Percentiles rank a stretch among this genome's conserved stretches.
Evolutionary conservation across 2,113 vertebrate genomes (phyloP).

Genomic region (Oreamnos americanus): DNA sequence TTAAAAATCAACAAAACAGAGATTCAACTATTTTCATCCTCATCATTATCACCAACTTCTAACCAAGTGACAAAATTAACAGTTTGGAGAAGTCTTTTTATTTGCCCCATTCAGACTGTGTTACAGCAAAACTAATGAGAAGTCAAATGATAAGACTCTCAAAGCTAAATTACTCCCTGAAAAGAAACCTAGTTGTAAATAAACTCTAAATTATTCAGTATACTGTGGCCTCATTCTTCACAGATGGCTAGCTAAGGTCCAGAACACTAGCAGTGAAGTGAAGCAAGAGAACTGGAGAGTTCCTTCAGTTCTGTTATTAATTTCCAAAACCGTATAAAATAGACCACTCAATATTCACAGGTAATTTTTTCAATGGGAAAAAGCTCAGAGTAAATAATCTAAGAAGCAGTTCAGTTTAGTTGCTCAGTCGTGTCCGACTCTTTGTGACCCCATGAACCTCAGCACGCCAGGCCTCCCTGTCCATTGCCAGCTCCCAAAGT

Average conservation of each 20-base stretch:
- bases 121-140: conserved; percentile 41
- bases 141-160: conserved; percentile 39
- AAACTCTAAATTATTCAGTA: conserved; percentile 18
- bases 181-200: conserved; percentile 45
- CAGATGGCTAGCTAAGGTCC: not conserved
- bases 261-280: not conserved
- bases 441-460: not conserved
- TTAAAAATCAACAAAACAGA: conserved; percentile 13
- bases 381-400: not conserved
- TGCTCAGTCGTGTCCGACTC: rapidly evolving
- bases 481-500: not conserved
- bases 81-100: not conserved
- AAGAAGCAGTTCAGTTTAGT: not conserved
- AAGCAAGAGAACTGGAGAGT: not conserved
- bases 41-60: not conserved
- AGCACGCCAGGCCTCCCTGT: not conserved
- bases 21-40: not conserved
- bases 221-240: conserved; percentile 15
- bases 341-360: not conserved
- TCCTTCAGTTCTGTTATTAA: not conserved
- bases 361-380: not conserved
- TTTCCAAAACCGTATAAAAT: not conserved
- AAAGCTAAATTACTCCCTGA: conserved; percentile 22
- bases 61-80: conserved; percentile 18
- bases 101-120: not conserved